Conservation (phyloP, 1,140 invertebrate species). For the Drosophila bipectinata region DNA sequence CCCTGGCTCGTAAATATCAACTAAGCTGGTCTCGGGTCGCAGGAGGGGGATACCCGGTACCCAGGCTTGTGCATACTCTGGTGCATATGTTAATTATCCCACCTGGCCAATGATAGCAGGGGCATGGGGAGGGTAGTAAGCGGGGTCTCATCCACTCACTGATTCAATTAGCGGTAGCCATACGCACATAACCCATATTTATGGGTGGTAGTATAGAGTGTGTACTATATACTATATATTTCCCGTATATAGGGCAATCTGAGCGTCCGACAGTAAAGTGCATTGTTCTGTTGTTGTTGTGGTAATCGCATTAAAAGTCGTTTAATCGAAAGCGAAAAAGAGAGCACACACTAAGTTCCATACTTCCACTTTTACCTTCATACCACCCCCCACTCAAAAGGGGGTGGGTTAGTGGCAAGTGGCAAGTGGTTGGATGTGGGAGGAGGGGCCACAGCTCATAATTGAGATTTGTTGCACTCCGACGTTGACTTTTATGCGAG, state of each 20-base stretch:
- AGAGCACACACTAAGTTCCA: slow-evolving; percentile 14
- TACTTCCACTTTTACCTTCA: not conserved
- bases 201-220: not conserved
- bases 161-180: slow-evolving; percentile 77
- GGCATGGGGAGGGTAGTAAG: not conserved
- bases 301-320: slow-evolving; percentile 80
- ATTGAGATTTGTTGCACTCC: slow-evolving; percentile 79
- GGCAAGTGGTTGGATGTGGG: not conserved
- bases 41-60: not conserved
- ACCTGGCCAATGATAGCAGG: slow-evolving; percentile 47
- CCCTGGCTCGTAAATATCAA: slow-evolving; percentile 53
- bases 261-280: slow-evolving; percentile 61
- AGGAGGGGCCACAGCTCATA: slow-evolving; percentile 54
- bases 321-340: slow-evolving; percentile 79
- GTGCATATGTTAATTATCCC: slow-evolving; percentile 74
- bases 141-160: slow-evolving; percentile 41
- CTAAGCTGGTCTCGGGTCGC: slow-evolving; percentile 36
- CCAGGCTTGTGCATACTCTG: slow-evolving; percentile 16
- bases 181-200: slow-evolving; percentile 53
- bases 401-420: slow-evolving; percentile 6
- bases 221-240: not conserved
- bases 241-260: slow-evolving; percentile 52
- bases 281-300: slow-evolving; percentile 63
- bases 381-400: not conserved
- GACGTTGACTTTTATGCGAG: slow-evolving; percentile 71